Percentiles rank a stretch among this genome's conserved stretches.
Conservation (phyloP, 1,140 invertebrate genomes). For the Aphaenogaster floridana region DNA sequence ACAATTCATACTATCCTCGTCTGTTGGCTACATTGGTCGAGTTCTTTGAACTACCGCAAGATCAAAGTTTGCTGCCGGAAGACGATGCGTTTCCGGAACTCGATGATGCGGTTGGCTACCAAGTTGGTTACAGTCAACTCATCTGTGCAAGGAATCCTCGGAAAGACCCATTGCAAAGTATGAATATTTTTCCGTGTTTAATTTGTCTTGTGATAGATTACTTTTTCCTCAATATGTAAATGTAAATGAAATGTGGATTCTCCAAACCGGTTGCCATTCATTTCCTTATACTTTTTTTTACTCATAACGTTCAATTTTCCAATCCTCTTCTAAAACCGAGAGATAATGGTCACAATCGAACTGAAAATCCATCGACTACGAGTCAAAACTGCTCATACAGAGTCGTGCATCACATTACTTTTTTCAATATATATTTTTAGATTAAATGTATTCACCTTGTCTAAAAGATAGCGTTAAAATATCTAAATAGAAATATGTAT, state of each 20-base stretch:
- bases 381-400: no score
- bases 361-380: no score
- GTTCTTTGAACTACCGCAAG: slow-evolving; percentile 95
- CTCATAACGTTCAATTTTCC: neutral
- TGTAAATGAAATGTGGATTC: neutral
- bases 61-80: slow-evolving; percentile 92
- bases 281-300: neutral
- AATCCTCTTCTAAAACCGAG: neutral
- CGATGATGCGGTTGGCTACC: slow-evolving; percentile 95
- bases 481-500: slow-evolving; percentile 23
- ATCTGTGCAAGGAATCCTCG: slow-evolving; percentile 93
- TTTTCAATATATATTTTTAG: neutral
- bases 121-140: slow-evolving; percentile 95
- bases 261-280: neutral
- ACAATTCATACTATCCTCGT: slow-evolving; percentile 89
- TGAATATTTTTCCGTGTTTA: slow-evolving; percentile 32
- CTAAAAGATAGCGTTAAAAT: neutral
- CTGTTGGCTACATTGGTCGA: slow-evolving; percentile 93
- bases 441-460: slow-evolving; percentile 19
- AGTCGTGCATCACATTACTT: no score
- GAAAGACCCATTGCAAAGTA: slow-evolving; percentile 91
- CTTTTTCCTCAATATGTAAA: neutral
- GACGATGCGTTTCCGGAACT: slow-evolving; percentile 95
- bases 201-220: neutral
- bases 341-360: no score